Evolutionary conservation across 2,888 invertebrate genomes (phyloP), one percentile per base, ranked within the genome.

Genomic region (Machimus rusticus): DNA sequence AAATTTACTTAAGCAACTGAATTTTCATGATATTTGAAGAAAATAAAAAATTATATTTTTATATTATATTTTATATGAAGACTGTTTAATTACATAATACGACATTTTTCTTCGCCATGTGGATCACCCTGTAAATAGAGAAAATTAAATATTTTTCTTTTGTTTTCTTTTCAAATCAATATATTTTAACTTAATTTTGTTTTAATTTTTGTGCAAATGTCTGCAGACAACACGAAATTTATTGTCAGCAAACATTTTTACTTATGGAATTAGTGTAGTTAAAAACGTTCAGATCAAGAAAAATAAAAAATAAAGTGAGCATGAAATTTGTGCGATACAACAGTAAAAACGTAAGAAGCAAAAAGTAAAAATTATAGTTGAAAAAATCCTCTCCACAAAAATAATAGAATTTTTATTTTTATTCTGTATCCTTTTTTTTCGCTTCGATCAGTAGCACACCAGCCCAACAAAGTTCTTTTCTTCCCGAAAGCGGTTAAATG

Each of bases 31-130:
- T 6, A 28, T 34, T 34, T 34, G 34, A 34, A 34, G 12, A 12
- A 12, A 39, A n/a, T n/a, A n/a, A 39, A 39, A 39, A 39, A 39
- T 34, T 34, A 39, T 12, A 39, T 39, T 39, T 39, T 8, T 8
- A 37, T 37, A 37, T 6, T 31, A 31, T 31, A 31, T 2, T 31
- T 31, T 6, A 46, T 14, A 46, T 16, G 43, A 46, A 46, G 43
- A 46, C 43, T 14, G 14, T 46, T 46, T 66, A 31, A 31, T 86
- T 86, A 86, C 86, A 86, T 86, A 16, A 86, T 46, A 51, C 74
- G 86, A 34, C 86, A 86, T 31, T 86, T 86, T 51, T 86, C 86
- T 31, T 86, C 86, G 34, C 76, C 76, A n/a, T 76, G 86, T 12
- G 74, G 74, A 28, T 76, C 74, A 46, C 76, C 86, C 86, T 86